A percentile compares a stretch with the other conserved stretches of the same genome.
These are phyloP conservation scores for Echinometra lucunter DNA, from an alignment of 53 echinoderm and acorn worm species.

Conservation along the genomic window DNA sequence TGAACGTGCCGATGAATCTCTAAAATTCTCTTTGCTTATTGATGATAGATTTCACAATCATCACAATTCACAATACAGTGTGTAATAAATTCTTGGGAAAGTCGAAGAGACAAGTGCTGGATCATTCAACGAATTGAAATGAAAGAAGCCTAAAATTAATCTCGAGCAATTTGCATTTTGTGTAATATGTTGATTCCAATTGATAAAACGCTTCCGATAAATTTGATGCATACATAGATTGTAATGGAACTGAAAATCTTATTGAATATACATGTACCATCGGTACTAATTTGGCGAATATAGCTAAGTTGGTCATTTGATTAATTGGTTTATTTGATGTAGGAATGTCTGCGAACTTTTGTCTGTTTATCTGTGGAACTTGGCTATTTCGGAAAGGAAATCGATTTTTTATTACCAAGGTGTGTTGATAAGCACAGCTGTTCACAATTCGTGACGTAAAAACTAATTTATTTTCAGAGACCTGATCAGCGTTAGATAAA, in stretches of 20 bases:
- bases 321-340: neutral
- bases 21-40: no score
- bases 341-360: neutral
- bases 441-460: neutral
- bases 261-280: no score
- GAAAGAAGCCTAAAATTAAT: no score
- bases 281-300: neutral
- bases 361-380: neutral
- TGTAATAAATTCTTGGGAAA: no score
- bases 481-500: neutral
- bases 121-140: no score
- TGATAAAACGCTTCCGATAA: no score
- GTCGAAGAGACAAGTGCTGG: no score
- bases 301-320: neutral
- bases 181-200: no score
- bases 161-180: no score
- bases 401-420: slow-evolving; percentile 1
- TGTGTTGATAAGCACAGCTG: neutral
- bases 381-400: neutral
- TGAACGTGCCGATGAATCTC: no score
- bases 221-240: neutral
- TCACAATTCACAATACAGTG: no score
- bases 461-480: neutral
- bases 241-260: neutral
- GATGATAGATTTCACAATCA: no score